Percentiles rank a stretch among this genome's conserved stretches.
Evolutionary conservation across 2,797 vertebrate genomes (phyloP).

Genomic region (Myotis daubentonii): DNA sequence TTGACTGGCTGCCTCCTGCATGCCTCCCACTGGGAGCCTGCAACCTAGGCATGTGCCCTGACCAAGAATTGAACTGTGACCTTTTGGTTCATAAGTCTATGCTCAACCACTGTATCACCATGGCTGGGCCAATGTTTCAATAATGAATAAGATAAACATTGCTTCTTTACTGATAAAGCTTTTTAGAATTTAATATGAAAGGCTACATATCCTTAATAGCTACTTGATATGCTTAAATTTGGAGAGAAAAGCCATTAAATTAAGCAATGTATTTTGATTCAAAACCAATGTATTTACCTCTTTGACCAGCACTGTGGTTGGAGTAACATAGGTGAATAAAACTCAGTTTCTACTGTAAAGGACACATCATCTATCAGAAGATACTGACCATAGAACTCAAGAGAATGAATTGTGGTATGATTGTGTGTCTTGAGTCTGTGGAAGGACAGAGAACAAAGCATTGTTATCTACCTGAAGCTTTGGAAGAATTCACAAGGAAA

Average conservation of each 20-base stretch:
- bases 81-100: too few species aligned
- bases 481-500: slow-evolving; percentile 15
- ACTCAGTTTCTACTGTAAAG: not conserved
- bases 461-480: not conserved
- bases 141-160: not conserved
- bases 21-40: too few species aligned
- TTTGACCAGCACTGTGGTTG: not conserved
- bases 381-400: not conserved
- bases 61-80: too few species aligned
- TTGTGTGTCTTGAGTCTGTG: not conserved
- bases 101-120: too few species aligned
- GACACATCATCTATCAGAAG: not conserved
- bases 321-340: not conserved
- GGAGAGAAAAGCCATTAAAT: not conserved
- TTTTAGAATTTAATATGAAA: not conserved
- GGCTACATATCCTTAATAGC: not conserved
- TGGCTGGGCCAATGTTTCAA: not conserved
- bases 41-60: too few species aligned
- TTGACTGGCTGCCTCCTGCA: too few species aligned
- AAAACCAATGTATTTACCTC: not conserved
- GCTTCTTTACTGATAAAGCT: not conserved
- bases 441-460: not conserved
- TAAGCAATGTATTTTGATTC: slow-evolving; percentile 20
- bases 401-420: not conserved
- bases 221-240: not conserved